Percentiles rank a stretch among this genome's conserved stretches.
These are phyloP conservation scores for Hippocampus zosterae DNA, from an alignment of 2,113 vertebrate genomes.

Conservation along the genomic window DNA sequence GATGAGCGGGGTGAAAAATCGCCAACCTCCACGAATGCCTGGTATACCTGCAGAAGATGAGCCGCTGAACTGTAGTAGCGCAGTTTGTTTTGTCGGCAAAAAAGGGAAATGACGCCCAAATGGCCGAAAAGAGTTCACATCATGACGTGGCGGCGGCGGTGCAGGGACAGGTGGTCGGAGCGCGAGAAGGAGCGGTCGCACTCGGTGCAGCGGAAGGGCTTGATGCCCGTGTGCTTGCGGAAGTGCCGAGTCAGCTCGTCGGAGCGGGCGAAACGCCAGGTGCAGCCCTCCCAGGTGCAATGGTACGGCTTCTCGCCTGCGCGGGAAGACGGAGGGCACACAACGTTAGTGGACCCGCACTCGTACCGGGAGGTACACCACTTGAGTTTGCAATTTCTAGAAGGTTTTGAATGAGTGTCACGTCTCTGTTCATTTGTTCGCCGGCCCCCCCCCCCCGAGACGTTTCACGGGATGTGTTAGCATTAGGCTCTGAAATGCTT, in stretches of 20 bases:
- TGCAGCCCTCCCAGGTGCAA: conserved; percentile 95
- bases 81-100: not conserved
- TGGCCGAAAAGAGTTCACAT: conserved; percentile 75
- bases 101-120: not conserved
- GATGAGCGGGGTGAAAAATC: not conserved
- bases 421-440: too few relatives aligned
- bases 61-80: not conserved
- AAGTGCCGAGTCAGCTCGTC: conserved; percentile 95
- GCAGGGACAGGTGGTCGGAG: conserved; percentile 93
- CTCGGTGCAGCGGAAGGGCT: conserved; percentile 95
- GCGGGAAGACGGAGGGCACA: not conserved
- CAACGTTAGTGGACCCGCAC: not conserved
- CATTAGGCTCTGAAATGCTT: too few relatives aligned
- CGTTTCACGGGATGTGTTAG: too few relatives aligned
- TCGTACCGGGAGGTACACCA: not conserved
- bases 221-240: conserved; percentile 96
- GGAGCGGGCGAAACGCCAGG: conserved; percentile 92
- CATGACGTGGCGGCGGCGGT: conserved; percentile 91
- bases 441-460: too few relatives aligned
- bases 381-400: too few relatives aligned
- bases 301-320: conserved; percentile 94
- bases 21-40: conserved; percentile 7
- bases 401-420: too few relatives aligned
- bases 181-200: conserved; percentile 96
- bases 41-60: not conserved